Evolutionary conservation across 1,140 invertebrate genomes (phyloP).

Genomic region (Linepithema humile): DNA sequence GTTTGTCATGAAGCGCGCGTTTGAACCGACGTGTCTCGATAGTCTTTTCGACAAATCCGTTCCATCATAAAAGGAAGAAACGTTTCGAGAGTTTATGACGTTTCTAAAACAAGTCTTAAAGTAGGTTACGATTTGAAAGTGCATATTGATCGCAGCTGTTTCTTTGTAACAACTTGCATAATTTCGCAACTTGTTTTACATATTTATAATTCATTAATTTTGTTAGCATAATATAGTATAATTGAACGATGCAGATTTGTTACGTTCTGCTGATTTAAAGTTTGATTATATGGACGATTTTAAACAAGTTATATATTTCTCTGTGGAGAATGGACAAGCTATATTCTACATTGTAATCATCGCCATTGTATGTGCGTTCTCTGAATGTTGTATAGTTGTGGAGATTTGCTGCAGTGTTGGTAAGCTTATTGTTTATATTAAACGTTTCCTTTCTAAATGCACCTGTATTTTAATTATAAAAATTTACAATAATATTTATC

Average conservation of each 20-base stretch:
- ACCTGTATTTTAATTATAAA: neutral
- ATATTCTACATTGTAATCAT: neutral
- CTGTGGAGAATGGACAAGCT: neutral
- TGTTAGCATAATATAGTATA: neutral
- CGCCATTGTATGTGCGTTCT: neutral
- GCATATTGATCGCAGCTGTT: neutral
- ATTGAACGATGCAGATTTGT: neutral
- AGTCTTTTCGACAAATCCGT: conserved; percentile 51
- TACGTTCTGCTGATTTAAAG: neutral
- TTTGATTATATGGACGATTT: neutral
- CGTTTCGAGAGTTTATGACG: neutral
- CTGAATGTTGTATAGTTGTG: conserved; percentile 4
- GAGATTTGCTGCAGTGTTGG: conserved; percentile 11
- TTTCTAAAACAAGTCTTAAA: neutral
- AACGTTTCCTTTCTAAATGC: neutral
- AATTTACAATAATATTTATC: neutral
- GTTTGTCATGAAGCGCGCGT: conserved; percentile 74
- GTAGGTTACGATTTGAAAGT: neutral
- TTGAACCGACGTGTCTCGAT: conserved; percentile 65
- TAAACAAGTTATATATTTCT: conserved; percentile 26
- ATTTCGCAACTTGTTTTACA: conserved; percentile 31
- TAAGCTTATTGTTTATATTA: neutral
- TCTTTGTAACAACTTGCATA: neutral
- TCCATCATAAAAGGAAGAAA: conserved; percentile 1
- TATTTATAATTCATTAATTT: conserved; percentile 32